Base-by-base conservation (phyloP, 1,140 invertebrate genomes). In the Phthorimaea operculella region DNA sequence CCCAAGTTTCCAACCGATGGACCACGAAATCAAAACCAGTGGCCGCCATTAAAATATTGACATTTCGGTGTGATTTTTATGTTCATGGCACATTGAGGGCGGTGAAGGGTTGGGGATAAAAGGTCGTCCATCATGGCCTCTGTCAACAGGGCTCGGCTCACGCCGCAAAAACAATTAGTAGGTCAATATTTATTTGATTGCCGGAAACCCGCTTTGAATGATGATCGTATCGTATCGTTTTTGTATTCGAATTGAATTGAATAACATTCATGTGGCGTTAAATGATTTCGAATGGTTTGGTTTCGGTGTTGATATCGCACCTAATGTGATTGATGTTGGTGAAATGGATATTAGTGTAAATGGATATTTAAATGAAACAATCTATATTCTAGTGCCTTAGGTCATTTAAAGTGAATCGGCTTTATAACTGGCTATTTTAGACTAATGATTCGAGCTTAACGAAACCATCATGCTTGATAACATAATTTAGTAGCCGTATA, bases 151-250 rank as follows among this genome's bases (percentile, higher is more conserved):
- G 60, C 62, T 60, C 57, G 69, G 65, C 66, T 64, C 69, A 78
- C 70, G 72, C 73, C 76, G 71, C 71, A 81, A 76, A 83, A 80
- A 80, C 73, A 83, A 83, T 83, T 79, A 79, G 72, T 75, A 76
- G 70, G 70, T 76, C 75, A 79, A 83, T 83, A 79, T 80, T 78
- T 79, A 79, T 81, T 82, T 77, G 73, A 79, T 77, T 71, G 66
- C 70, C 58, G 63, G 44, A 63, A 69, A 62, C 54, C 51, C 55
- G 59, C 50, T 28, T 55, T 70, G 67, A 72, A 72, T 65, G 66
- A 68, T 66, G 63, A 62, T 62, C 64, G 54, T 39, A 48, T 49
- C 52, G 54, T 52, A 48, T 51, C 47, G 48, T 54, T 58, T 54
- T 62, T 60, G 61, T 52, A 52, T 54, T 55, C 51, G 21, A 52